A percentile compares a stretch with the other conserved stretches of the same genome.
phyloP scores from a whole-genome alignment of 2,888 invertebrate species.

The Polymixis flavicincta region DNA sequence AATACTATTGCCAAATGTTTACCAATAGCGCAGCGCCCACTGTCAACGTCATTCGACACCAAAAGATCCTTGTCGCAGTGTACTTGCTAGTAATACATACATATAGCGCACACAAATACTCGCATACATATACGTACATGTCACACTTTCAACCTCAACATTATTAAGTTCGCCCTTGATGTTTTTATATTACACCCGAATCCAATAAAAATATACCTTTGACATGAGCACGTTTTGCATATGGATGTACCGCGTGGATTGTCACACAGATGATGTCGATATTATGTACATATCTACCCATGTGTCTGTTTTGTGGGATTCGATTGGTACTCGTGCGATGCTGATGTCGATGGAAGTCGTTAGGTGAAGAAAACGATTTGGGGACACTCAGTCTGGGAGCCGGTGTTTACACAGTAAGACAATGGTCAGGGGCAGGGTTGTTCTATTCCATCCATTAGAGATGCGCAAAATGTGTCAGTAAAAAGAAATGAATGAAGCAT shows the following conservation, averaged over 20 bases:
- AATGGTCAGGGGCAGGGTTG: no score
- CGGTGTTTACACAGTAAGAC: no score
- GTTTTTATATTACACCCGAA: slow-evolving; percentile 65
- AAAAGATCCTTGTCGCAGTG: background rate
- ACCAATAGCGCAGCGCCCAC: background rate
- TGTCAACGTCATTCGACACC: background rate
- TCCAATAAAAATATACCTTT: slow-evolving; percentile 69
- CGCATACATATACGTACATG: slow-evolving; percentile 1
- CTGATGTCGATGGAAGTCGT: background rate
- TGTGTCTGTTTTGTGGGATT: slow-evolving; percentile 9
- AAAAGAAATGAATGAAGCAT: no score
- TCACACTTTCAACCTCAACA: slow-evolving; percentile 60
- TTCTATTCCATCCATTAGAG: no score
- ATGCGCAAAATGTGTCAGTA: no score
- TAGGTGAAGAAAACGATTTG: background rate
- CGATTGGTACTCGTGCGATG: background rate
- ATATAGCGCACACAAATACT: background rate
- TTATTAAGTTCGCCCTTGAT: slow-evolving; percentile 66
- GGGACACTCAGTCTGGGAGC: background rate
- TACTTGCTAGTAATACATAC: background rate
- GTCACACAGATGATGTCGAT: slow-evolving; percentile 30
- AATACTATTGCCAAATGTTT: background rate
- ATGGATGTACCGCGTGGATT: slow-evolving; percentile 42
- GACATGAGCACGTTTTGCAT: slow-evolving; percentile 64
- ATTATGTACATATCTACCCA: slow-evolving; percentile 17